Evolutionary conservation across 2,888 invertebrate species (phyloP).

Genomic region (Crioceris asparagi): DNA sequence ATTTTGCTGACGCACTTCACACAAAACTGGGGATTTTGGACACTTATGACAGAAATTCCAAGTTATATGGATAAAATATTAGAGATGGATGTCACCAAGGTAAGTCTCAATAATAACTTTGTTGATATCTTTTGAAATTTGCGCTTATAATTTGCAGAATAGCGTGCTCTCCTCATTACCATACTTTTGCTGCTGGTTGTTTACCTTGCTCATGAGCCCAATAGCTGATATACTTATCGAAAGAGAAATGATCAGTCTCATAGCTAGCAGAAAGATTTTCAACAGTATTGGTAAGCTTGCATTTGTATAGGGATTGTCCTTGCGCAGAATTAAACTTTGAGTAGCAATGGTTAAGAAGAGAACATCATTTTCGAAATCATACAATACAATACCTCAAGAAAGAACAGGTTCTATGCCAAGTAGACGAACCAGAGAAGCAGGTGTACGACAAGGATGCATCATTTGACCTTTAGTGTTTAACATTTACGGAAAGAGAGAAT

Average conservation of each 20-base stretch:
- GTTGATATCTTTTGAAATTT: background rate
- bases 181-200: slow-evolving; percentile 61
- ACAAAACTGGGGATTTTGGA: slow-evolving; percentile 76
- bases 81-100: slow-evolving; percentile 56
- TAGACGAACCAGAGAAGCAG: too few species aligned
- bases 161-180: slow-evolving; percentile 59
- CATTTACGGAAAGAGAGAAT: too few species aligned
- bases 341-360: too few species aligned
- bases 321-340: too few species aligned
- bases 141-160: slow-evolving; percentile 39
- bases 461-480: too few species aligned
- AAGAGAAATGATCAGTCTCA: slow-evolving; percentile 26
- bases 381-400: too few species aligned
- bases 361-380: too few species aligned
- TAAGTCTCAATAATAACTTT: slow-evolving; percentile 27
- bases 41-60: slow-evolving; percentile 69
- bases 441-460: too few species aligned
- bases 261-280: slow-evolving; percentile 42
- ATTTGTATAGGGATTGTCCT: too few species aligned
- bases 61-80: slow-evolving; percentile 66
- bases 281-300: slow-evolving; percentile 49
- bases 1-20: slow-evolving; percentile 59
- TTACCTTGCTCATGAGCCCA: slow-evolving; percentile 59
- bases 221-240: slow-evolving; percentile 50
- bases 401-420: too few species aligned